phyloP scores from a whole-genome alignment of 2,797 vertebrate genomes.

The Schizopygopsis pylzovi region DNA sequence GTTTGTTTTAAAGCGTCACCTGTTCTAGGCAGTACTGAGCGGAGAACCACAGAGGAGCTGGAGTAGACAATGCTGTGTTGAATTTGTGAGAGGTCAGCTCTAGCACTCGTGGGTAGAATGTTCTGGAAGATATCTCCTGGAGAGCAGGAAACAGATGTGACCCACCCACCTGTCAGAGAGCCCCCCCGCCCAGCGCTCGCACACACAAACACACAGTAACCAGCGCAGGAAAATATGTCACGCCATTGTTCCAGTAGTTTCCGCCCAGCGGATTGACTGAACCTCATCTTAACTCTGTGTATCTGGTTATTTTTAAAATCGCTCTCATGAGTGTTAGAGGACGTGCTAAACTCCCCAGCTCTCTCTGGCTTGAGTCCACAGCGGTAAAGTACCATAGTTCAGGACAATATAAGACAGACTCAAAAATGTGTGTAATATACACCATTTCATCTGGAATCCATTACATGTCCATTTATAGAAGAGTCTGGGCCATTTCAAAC shows the following conservation, averaged over 20 bases:
- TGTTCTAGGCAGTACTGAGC: not conserved
- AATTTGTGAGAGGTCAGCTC: slow-evolving; percentile 36
- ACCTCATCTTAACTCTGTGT: slow-evolving; percentile 3
- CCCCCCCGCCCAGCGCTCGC: slow-evolving; percentile 59
- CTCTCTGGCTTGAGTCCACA: not conserved
- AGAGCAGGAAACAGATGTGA: slow-evolving; percentile 69
- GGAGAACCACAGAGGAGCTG: not conserved
- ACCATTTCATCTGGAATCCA: not conserved
- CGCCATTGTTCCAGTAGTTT: slow-evolving; percentile 63
- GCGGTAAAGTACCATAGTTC: not conserved
- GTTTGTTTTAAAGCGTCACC: not conserved
- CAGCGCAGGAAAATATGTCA: slow-evolving; percentile 58
- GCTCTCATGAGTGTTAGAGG: not conserved
- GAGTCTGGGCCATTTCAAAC: not conserved
- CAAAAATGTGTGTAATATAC: not conserved
- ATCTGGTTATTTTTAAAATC: slow-evolving; percentile 19
- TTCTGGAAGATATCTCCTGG: slow-evolving; percentile 60
- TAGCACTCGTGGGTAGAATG: slow-evolving; percentile 40
- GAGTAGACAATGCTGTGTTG: slow-evolving; percentile 45
- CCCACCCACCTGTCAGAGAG: slow-evolving; percentile 69
- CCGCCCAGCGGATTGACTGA: slow-evolving; percentile 53
- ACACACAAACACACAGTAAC: slow-evolving; percentile 51
- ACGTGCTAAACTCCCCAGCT: slow-evolving; percentile 16
- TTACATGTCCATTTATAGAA: not conserved
- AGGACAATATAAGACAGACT: not conserved